These are phyloP conservation scores for Drosophila persimilis DNA, from an alignment of 1,140 invertebrate species.

Conservation along the genomic window DNA sequence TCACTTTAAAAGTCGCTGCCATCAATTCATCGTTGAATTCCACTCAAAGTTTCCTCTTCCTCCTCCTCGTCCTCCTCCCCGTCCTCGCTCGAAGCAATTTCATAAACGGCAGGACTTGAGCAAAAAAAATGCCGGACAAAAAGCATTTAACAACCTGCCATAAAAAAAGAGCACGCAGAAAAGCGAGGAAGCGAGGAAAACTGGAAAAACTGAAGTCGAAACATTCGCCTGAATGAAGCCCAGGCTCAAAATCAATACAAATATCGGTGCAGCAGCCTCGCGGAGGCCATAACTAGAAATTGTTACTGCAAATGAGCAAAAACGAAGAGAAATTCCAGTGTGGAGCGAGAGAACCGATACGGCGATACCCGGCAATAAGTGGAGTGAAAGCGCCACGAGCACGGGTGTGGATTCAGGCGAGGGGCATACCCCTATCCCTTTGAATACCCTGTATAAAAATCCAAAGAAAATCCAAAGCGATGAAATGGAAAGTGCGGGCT, in stretches of 20 bases:
- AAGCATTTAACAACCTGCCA: slow-evolving; percentile 53
- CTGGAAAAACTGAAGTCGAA: slow-evolving; percentile 34
- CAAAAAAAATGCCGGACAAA: slow-evolving; percentile 44
- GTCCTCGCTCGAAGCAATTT: slow-evolving; percentile 22
- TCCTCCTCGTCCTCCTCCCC: slow-evolving; percentile 2
- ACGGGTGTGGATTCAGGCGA: no score
- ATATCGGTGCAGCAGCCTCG: slow-evolving; percentile 13
- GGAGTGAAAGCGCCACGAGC: no score
- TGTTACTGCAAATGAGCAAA: slow-evolving; percentile 71
- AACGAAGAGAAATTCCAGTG: not conserved
- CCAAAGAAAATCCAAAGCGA: slow-evolving; percentile 27
- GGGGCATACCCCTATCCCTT: no score
- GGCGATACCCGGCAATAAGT: no score
- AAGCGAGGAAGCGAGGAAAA: not conserved
- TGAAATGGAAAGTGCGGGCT: slow-evolving; percentile 35
- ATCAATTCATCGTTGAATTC: slow-evolving; percentile 32
- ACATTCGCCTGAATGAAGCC: slow-evolving; percentile 10
- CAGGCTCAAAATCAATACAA: slow-evolving; percentile 59
- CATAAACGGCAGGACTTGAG: slow-evolving; percentile 48
- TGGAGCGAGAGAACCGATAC: no score
- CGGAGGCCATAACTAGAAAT: slow-evolving; percentile 39
- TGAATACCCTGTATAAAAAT: no score
- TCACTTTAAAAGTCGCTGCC: slow-evolving; percentile 5
- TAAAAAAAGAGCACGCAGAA: slow-evolving; percentile 36
- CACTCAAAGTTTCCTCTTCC: slow-evolving; percentile 10